Evolutionary conservation across 2,797 vertebrate genomes (phyloP).

Genomic region (Serranus cabrilla): DNA sequence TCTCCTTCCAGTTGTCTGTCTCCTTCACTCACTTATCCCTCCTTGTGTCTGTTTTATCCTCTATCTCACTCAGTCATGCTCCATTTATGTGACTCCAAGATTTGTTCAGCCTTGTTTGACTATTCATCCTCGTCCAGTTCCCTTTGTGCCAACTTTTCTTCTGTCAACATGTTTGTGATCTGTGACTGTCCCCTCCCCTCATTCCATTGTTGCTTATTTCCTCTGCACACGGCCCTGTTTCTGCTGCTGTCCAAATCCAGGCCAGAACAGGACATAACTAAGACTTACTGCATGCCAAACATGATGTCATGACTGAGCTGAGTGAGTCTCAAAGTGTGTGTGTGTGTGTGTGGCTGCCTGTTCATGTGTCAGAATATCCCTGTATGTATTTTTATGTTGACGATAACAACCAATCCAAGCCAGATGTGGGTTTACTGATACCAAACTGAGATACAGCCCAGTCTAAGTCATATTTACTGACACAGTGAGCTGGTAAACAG

Average conservation of each 20-base stretch:
- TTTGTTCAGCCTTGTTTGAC: constrained; percentile 2
- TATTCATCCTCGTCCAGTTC: constrained; percentile 25
- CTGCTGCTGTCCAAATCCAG: constrained; percentile 73
- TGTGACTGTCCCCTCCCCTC: constrained; percentile 62
- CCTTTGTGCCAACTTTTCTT: constrained; percentile 45
- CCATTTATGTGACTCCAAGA: constrained; percentile 26
- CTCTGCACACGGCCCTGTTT: constrained; percentile 74
- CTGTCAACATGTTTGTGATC: constrained; percentile 60
- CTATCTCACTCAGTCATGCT: background rate
- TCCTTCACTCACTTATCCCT: constrained; percentile 2
- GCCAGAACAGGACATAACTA: constrained; percentile 81
- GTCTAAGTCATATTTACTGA: constrained; percentile 13
- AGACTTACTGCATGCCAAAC: constrained; percentile 73
- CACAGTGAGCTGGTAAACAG: constrained; percentile 48
- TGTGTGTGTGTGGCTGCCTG: constrained; percentile 46
- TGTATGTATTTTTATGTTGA: constrained; percentile 38
- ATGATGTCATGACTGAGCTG: constrained; percentile 79
- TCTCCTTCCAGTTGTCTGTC: constrained; percentile 14
- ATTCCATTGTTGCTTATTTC: constrained; percentile 75
- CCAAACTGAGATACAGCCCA: constrained; percentile 22
- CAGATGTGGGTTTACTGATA: constrained; percentile 59
- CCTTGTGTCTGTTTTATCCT: constrained; percentile 1
- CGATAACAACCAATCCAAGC: constrained; percentile 45
- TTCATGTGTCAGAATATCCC: constrained; percentile 42
- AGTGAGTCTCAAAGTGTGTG: constrained; percentile 44